These are phyloP conservation scores for Pristionchus japonicus DNA, from an alignment of 2,888 invertebrate species.

Conservation along the genomic window DNA sequence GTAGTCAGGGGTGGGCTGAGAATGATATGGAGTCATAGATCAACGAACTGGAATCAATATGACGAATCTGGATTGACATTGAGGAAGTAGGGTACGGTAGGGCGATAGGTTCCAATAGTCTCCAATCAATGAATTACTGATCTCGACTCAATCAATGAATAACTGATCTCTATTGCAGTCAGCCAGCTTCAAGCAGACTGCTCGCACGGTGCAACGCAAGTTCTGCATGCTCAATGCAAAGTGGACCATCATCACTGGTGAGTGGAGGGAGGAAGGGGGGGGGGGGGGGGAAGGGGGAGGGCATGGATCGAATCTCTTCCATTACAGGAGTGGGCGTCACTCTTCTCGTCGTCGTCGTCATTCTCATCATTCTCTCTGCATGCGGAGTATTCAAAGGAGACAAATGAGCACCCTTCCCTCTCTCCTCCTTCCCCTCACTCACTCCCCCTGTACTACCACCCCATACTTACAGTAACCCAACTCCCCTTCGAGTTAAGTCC, in stretches of 20 bases:
- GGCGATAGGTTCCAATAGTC: neutral
- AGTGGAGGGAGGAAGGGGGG: conserved; percentile 46
- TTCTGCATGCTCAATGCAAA: conserved; percentile 71
- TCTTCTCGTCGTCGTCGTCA: conserved; percentile 50
- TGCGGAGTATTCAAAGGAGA: conserved; percentile 55
- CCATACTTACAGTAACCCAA: neutral
- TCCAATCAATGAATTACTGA: no score
- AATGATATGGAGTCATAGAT: neutral
- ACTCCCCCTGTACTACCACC: no score
- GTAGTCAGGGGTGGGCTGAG: neutral
- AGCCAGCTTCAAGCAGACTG: conserved; percentile 67
- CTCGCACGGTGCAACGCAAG: conserved; percentile 70
- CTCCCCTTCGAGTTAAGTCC: neutral
- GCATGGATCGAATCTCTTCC: neutral
- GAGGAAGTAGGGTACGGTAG: neutral
- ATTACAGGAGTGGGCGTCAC: conserved; percentile 8
- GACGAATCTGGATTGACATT: no score
- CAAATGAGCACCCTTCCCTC: neutral
- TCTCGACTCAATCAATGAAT: neutral
- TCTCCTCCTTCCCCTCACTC: neutral
- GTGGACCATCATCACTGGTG: conserved; percentile 68
- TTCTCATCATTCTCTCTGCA: conserved; percentile 55
- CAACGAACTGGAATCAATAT: neutral
- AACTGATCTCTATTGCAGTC: conserved; percentile 32
- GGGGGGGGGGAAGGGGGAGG: neutral